Conservation (phyloP, 2,888 invertebrate genomes). For the Neoscelio sp. region DNA sequence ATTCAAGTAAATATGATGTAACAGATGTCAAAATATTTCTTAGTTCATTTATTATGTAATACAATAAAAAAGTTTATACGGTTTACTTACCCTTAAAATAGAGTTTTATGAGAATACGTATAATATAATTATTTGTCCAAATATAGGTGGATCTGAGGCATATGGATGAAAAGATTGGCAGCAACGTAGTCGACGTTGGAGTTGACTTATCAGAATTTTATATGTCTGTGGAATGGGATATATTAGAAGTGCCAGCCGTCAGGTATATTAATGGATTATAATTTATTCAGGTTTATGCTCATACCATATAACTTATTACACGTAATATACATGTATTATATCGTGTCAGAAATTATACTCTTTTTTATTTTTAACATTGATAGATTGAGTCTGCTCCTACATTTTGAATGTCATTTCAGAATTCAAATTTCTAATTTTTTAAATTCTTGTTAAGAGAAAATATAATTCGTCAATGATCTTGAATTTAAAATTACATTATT, state of each 20-base stretch:
- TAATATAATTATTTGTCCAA: conserved; percentile 52
- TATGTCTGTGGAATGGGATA: conserved; percentile 99
- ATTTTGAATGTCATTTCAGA: no score
- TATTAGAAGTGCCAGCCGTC: conserved; percentile 97
- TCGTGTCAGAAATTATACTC: no score
- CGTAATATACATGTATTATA: not conserved
- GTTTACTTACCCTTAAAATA: conserved; percentile 3
- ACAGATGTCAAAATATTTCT: conserved; percentile 81
- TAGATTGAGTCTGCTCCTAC: no score
- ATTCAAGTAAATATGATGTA: conserved; percentile 73
- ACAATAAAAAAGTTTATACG: conserved; percentile 11
- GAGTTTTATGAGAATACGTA: not conserved
- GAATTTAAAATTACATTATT: no score
- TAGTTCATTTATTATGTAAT: not conserved
- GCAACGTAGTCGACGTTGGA: conserved; percentile 95
- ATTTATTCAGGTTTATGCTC: conserved; percentile 4
- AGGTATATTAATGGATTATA: conserved; percentile 84
- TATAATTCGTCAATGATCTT: no score
- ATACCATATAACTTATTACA: not conserved
- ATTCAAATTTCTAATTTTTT: no score
- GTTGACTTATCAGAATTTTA: conserved; percentile 99
- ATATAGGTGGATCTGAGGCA: conserved; percentile 94
- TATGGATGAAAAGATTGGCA: conserved; percentile 95
- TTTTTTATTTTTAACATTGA: no score
- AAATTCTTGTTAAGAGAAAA: no score